phyloP scores from a whole-genome alignment of 1,140 invertebrate species.

The Trachelipus rathkii region DNA sequence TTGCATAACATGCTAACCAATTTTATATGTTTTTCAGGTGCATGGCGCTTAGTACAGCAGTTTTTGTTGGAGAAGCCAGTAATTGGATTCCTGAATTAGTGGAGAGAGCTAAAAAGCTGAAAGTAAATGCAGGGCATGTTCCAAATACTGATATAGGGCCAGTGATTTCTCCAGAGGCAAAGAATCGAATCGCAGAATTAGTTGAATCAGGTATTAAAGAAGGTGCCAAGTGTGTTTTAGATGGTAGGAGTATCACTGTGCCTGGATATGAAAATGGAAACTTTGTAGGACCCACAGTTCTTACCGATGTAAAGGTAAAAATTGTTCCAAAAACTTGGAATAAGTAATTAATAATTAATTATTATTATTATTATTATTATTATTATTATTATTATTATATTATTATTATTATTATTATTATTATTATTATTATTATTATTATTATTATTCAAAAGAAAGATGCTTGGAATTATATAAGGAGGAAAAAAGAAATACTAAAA shows the following conservation, averaged over 20 bases:
- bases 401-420: background rate
- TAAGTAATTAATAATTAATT: too few species aligned
- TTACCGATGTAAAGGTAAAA: constrained; percentile 71
- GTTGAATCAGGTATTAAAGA: constrained; percentile 83
- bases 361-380: background rate
- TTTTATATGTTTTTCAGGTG: constrained; percentile 60
- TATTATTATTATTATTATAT: background rate
- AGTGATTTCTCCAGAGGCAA: constrained; percentile 88
- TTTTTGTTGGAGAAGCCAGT: constrained; percentile 91
- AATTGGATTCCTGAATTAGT: constrained; percentile 93
- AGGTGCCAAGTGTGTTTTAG: constrained; percentile 82
- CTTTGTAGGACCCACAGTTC: constrained; percentile 93
- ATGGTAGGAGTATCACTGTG: constrained; percentile 80
- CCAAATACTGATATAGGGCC: constrained; percentile 94
- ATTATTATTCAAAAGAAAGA: too few species aligned
- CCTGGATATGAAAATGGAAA: constrained; percentile 91
- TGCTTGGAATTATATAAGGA: too few species aligned
- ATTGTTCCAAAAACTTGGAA: too few species aligned
- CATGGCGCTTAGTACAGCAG: constrained; percentile 95
- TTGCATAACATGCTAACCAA: background rate
- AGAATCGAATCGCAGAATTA: constrained; percentile 77
- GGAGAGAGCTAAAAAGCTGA: constrained; percentile 77
- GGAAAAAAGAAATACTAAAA: too few species aligned
- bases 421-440: background rate
- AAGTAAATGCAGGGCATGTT: constrained; percentile 80